phyloP scores from a whole-genome alignment of 2,797 vertebrate species.

The Enteromius mattozi region DNA sequence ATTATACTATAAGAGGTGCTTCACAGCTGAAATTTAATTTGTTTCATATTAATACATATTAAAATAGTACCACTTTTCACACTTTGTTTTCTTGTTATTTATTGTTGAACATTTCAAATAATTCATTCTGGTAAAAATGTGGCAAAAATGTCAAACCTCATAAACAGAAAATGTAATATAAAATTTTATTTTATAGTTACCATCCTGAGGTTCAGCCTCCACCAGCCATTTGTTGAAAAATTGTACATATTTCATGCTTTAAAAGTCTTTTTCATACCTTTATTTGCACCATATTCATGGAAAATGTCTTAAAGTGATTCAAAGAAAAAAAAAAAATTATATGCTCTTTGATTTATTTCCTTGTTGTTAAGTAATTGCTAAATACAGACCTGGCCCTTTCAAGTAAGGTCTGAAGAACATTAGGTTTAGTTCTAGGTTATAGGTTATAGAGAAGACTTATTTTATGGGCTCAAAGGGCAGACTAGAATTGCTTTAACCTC shows the following conservation, averaged over 20 bases:
- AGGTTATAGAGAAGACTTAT: slow-evolving; percentile 5
- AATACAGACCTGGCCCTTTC: not conserved
- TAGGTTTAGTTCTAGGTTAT: not conserved
- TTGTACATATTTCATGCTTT: not conserved
- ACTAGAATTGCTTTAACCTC: slow-evolving; percentile 21
- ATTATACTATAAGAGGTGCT: not conserved
- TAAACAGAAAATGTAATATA: not conserved
- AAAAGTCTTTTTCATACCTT: not conserved
- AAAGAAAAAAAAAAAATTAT: not conserved
- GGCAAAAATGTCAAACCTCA: not conserved
- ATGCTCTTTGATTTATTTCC: not conserved
- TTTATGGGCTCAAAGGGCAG: slow-evolving; percentile 25
- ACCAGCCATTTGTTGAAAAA: not conserved
- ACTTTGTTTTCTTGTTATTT: not conserved
- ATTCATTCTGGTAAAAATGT: not conserved
- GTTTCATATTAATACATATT: not conserved
- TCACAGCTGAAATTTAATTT: not conserved
- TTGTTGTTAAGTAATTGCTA: not conserved
- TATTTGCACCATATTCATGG: not conserved
- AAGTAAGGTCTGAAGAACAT: not conserved
- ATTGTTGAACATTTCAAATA: not conserved
- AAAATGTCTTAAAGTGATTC: not conserved
- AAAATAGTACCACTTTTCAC: no score
- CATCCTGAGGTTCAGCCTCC: not conserved
- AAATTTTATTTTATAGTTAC: not conserved